phyloP scores from a whole-genome alignment of 2,888 invertebrate genomes.

The Caenorhabditis zanzibari region DNA sequence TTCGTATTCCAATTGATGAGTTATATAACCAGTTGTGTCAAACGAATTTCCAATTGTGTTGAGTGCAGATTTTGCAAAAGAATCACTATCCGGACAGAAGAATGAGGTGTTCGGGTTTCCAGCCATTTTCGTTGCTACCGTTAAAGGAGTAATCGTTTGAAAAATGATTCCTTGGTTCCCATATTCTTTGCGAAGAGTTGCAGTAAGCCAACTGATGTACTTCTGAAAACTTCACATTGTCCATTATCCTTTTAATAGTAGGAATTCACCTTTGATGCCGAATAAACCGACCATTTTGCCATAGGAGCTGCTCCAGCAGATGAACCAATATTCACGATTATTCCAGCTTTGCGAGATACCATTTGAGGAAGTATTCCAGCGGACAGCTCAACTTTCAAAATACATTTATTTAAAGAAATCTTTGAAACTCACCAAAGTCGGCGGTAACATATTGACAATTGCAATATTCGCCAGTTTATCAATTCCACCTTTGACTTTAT shows the following conservation, averaged over 20 bases:
- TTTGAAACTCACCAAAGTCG: slow-evolving; percentile 86
- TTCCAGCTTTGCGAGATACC: slow-evolving; percentile 90
- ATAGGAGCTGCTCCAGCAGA: slow-evolving; percentile 14
- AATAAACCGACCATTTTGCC: slow-evolving; percentile 34
- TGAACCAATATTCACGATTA: slow-evolving; percentile 90
- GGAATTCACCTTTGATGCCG: slow-evolving; percentile 41
- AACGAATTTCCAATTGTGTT: slow-evolving; percentile 75
- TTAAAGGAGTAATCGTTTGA: slow-evolving; percentile 79
- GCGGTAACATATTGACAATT: slow-evolving; percentile 90
- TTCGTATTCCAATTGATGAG: slow-evolving; percentile 77
- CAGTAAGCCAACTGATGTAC: slow-evolving; percentile 80
- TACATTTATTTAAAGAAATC: not conserved
- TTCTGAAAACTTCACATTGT: slow-evolving; percentile 78
- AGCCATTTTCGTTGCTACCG: slow-evolving; percentile 82
- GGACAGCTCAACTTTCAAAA: slow-evolving; percentile 87
- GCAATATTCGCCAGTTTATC: slow-evolving; percentile 86
- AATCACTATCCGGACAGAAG: slow-evolving; percentile 71
- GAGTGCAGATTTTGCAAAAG: slow-evolving; percentile 76
- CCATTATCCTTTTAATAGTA: no score
- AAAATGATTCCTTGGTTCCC: slow-evolving; percentile 83
- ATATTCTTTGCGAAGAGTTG: slow-evolving; percentile 84
- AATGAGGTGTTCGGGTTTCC: slow-evolving; percentile 74
- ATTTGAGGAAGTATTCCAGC: slow-evolving; percentile 91
- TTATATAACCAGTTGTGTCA: slow-evolving; percentile 81
- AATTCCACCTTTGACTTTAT: slow-evolving; percentile 78